Evolutionary conservation across 2,797 vertebrate species (phyloP), one percentile per base, ranked within the genome.

Genomic region (Melanotaenia pygmaea): DNA sequence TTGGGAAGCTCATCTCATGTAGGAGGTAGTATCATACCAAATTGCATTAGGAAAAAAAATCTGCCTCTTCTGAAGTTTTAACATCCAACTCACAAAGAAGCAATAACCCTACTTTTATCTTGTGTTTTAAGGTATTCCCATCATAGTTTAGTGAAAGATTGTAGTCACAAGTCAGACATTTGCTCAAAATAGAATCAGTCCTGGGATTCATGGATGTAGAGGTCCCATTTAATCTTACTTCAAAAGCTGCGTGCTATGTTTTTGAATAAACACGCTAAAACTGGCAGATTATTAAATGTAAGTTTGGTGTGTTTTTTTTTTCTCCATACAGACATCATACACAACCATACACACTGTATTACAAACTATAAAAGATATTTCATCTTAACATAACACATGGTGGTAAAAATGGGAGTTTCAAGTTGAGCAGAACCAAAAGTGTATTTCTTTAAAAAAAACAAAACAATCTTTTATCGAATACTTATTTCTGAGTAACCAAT

Each of bases 1-100:
- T 26, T 62, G 7, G n/a, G 37, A 69, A 81, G 60, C 45, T 79
- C 13, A 60, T 62, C 45, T 58, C n/a, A 64, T 35, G 28, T 24
- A 66, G 38, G 45, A 65, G 10, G 50, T 3, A 24, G 45, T 10
- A 51, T 59, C 54, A 28, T 2, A n/a, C 43, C 67, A 77, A 76
- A 60, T 7, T 35, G 4, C 28, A 56, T 1, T 20, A 3, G 45
- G n/a, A 45, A 26, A 47, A 12, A n/a, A 70, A 61, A 32, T 38
- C 12, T 18, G 5, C 1, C 0, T 57, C 62, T 72, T 53, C n/a
- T 30, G 0, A 54, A 14, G 2, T 58, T 67, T 63, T 35, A 67
- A 45, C 0, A 59, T 45, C 30, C 37, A 60, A 66, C 5, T 38
- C 12, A 67, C 0, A 2, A 34, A 35, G 57, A n/a, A 24, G 13